A percentile compares a stretch with the other conserved stretches of the same genome.
Evolutionary conservation across 2,113 vertebrate species (phyloP).

Genomic region (Nyctereutes procyonoides): DNA sequence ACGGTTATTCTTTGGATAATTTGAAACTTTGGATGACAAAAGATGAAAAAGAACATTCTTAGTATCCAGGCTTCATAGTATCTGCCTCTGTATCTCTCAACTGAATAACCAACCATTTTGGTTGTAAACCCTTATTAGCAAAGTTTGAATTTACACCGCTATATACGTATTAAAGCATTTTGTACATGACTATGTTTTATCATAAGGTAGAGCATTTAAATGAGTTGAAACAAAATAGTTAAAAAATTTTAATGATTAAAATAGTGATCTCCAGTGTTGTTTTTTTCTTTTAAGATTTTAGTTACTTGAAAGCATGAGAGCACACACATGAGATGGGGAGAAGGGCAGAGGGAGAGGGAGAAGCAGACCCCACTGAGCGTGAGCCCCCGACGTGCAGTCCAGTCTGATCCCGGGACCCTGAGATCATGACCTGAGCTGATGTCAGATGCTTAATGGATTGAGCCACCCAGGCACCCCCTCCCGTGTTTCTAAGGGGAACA

Average conservation of each 20-base stretch:
- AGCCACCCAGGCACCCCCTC: neutral
- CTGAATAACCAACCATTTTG: neutral
- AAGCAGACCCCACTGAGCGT: neutral
- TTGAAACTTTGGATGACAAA: neutral
- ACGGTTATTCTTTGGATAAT: neutral
- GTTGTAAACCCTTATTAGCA: neutral
- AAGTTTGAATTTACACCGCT: neutral
- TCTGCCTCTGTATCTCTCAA: neutral
- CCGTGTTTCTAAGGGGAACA: neutral
- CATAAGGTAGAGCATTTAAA: neutral
- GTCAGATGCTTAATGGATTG: neutral
- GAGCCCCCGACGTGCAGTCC: neutral
- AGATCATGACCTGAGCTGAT: neutral
- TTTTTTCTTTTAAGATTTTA: neutral
- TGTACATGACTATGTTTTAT: neutral
- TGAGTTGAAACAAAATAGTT: neutral
- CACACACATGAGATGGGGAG: neutral
- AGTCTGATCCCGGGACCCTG: neutral
- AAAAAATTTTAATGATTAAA: neutral
- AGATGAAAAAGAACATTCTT: neutral
- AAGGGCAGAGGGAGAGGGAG: neutral
- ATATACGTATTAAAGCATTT: neutral
- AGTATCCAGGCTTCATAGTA: neutral
- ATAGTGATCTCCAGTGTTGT: neutral
- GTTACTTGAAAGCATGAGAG: neutral